Percentiles rank a stretch among this genome's conserved stretches.
Conservation (phyloP, 2,888 invertebrate species). For the Gari tellinella region DNA sequence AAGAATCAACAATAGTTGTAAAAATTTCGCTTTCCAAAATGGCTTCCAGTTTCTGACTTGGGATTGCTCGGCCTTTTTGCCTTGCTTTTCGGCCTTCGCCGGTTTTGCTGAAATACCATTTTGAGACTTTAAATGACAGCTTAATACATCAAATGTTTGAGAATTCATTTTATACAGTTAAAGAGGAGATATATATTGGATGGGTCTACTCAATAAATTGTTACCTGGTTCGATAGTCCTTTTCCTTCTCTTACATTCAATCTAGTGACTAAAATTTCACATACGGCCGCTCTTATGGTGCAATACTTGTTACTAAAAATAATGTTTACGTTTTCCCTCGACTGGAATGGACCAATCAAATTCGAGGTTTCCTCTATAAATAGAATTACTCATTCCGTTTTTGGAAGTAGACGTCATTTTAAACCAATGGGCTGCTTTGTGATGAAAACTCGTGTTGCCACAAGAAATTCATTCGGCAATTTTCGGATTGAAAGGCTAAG, state of each 20-base stretch:
- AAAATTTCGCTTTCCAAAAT: slow-evolving; percentile 48
- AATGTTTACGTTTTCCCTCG: slow-evolving; percentile 28
- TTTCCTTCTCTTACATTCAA: slow-evolving; percentile 64
- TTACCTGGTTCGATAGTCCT: slow-evolving; percentile 69
- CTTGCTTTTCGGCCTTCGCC: slow-evolving; percentile 47
- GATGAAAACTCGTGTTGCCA: no score
- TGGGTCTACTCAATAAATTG: background rate
- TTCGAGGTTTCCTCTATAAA: no score
- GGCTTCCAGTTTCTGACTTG: slow-evolving; percentile 31
- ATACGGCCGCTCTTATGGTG: slow-evolving; percentile 67
- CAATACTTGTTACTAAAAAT: slow-evolving; percentile 69
- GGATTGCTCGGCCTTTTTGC: slow-evolving; percentile 44
- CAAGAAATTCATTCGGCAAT: no score
- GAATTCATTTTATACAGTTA: background rate
- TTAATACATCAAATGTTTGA: background rate
- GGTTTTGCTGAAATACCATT: slow-evolving; percentile 44
- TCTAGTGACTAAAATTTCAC: slow-evolving; percentile 61
- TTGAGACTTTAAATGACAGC: background rate
- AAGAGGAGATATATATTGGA: background rate
- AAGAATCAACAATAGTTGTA: slow-evolving; percentile 48
- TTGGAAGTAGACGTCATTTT: no score
- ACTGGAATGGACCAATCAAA: no score
- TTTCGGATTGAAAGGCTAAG: no score
- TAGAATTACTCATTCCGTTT: no score
- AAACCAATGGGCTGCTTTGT: no score